phyloP scores from a whole-genome alignment of 35 echinoderm and acorn worm species.

The Lytechinus variegatus region DNA sequence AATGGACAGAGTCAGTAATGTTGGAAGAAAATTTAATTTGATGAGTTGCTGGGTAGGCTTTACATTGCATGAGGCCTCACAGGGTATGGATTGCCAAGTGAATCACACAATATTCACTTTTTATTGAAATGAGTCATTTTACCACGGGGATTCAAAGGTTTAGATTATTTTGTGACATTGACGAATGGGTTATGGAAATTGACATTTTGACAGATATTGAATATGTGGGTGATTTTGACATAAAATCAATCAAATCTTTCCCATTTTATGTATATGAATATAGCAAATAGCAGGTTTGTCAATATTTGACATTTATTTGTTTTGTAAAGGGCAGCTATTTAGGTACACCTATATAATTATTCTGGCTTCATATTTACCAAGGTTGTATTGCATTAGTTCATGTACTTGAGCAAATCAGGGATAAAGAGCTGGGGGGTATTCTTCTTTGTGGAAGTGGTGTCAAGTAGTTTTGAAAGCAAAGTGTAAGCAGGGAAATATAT shows the following conservation, averaged over 20 bases:
- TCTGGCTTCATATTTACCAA: background rate
- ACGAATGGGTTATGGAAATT: background rate
- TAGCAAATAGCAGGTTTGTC: too few relatives aligned
- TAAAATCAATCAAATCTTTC: background rate
- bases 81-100: background rate
- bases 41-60: background rate
- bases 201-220: background rate
- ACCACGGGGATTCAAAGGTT: background rate
- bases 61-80: background rate
- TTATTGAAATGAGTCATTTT: background rate
- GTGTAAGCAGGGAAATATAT: background rate
- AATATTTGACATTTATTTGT: background rate
- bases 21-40: background rate
- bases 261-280: too few relatives aligned
- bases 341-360: background rate
- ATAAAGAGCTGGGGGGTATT: background rate
- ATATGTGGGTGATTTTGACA: background rate
- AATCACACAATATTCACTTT: background rate
- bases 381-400: background rate
- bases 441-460: background rate
- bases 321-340: background rate
- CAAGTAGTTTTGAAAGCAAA: background rate
- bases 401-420: background rate
- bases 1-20: background rate
- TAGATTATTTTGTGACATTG: background rate